Evolutionary conservation across 1,140 invertebrate species (phyloP), one percentile per base, ranked within the genome.

Genomic region (Dryas iulia): DNA sequence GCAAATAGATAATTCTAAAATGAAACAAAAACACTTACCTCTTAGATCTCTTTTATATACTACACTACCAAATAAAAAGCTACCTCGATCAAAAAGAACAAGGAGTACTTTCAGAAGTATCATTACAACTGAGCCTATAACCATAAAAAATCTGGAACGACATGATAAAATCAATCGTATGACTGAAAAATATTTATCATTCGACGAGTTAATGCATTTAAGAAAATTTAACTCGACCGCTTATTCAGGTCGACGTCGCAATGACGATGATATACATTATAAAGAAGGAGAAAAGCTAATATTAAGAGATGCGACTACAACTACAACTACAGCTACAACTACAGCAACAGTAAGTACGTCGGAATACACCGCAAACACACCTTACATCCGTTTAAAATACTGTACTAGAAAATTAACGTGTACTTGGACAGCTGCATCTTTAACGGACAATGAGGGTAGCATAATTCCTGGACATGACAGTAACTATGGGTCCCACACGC

Each of bases 151-250:
- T 28, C 56, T 75, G 69, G 59, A 66, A 76, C 53, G 8, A 24
- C 57, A 52, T 8, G 56, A 21, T 21, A 59, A 62, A 56, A 57
- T 30, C 3, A 76, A 79, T 47, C 70, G 28, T 26, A 18, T 78
- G 5, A 87, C 85, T 11, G 89, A 91, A 77, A 90, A 85, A 66
- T 91, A 87, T 80, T 82, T 91, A 72, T 91, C 89, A 4, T 91
- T 91, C 78, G 86, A 91, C 30, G 89, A 91, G 71, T 72, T 91
- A 64, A 83, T 91, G 79, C 81, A 82, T 73, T 71, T 91, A 7
- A 78, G 86, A 71, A 90, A 87, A 75, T 56, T 76, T 3, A 79
- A 69, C 59, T 59, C 74, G 47, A 70, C 30, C 39, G 70, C 69
- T 59, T 58, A 63, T 26, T 71, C 73, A 71, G 68, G 71, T 39